Evolutionary conservation across 2,888 invertebrate species (phyloP).

Genomic region (Lomographa bimaculata): DNA sequence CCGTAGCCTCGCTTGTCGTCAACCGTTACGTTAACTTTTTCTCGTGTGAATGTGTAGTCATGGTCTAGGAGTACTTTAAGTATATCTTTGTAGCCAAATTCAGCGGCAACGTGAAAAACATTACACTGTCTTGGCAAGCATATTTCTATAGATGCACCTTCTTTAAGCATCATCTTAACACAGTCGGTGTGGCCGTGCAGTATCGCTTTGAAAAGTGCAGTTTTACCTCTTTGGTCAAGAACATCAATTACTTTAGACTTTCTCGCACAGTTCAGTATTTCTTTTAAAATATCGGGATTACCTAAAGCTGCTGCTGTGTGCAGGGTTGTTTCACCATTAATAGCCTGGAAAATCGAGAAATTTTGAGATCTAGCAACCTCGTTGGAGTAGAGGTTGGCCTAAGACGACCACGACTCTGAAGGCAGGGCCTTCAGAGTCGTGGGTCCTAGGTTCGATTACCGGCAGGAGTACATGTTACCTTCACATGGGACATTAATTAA

Average conservation of each 20-base stretch:
- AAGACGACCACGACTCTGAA: too few relatives aligned
- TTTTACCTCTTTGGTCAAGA: constrained; percentile 45
- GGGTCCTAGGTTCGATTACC: too few relatives aligned
- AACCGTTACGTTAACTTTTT: constrained; percentile 32
- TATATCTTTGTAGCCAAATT: constrained; percentile 62
- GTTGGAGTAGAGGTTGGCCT: too few relatives aligned
- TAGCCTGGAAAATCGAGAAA: constrained; percentile 43
- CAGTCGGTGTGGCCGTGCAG: constrained; percentile 42
- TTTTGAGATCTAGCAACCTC: too few relatives aligned
- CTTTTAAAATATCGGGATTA: constrained; percentile 52
- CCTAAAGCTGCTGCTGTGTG: constrained; percentile 61
- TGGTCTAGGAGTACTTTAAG: constrained; percentile 63
- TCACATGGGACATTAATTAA: too few relatives aligned
- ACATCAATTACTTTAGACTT: constrained; percentile 18
- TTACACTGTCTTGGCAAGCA: constrained; percentile 55
- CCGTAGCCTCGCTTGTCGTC: constrained; percentile 46
- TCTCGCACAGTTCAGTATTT: constrained; percentile 45
- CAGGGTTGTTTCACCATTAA: constrained; percentile 54
- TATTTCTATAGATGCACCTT: constrained; percentile 40
- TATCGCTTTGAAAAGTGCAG: constrained; percentile 50
- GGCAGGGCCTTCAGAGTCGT: too few relatives aligned
- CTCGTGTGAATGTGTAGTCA: constrained; percentile 45
- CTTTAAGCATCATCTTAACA: constrained; percentile 45
- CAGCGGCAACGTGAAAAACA: constrained; percentile 71
- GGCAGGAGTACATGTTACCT: too few relatives aligned